A percentile compares a stretch with the other conserved stretches of the same genome.
Evolutionary conservation across 1,140 invertebrate species (phyloP).

Genomic region (Drosophila ananassae): DNA sequence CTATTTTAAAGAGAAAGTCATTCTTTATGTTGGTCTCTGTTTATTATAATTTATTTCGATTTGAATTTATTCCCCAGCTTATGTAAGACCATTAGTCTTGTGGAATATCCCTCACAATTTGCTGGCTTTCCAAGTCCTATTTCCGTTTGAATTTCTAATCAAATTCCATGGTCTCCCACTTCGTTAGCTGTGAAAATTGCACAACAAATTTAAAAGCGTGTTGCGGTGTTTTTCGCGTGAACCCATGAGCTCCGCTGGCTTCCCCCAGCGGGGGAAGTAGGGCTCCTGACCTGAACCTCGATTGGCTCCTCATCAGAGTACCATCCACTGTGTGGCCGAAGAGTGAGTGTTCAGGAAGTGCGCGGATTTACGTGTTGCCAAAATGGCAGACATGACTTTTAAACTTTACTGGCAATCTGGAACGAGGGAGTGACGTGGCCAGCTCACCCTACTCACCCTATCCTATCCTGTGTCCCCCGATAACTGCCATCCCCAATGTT

Average conservation of each 20-base stretch:
- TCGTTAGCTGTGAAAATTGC: constrained; percentile 44
- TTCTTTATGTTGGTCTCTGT: neutral
- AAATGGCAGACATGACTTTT: constrained; percentile 58
- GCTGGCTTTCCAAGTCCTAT: constrained; percentile 4
- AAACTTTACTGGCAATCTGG: constrained; percentile 51
- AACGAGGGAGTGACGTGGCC: constrained; percentile 33
- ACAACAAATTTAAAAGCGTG: constrained; percentile 42
- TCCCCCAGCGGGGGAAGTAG: too few relatives aligned
- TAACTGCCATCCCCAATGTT: constrained; percentile 19
- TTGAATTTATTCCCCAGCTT: neutral
- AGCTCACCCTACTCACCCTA: constrained; percentile 17
- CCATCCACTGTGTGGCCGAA: constrained; percentile 13
- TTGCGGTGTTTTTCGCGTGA: constrained; percentile 33
- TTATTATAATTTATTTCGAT: neutral
- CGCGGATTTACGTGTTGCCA: constrained; percentile 49
- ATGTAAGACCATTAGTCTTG: constrained; percentile 1
- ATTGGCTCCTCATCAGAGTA: constrained; percentile 26
- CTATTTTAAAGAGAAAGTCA: too few relatives aligned
- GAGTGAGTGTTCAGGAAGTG: constrained; percentile 28
- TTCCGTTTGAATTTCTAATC: constrained; percentile 30
- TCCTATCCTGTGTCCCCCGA: constrained; percentile 2
- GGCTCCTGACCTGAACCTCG: constrained; percentile 9
- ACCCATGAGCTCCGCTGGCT: neutral
- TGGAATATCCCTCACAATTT: constrained; percentile 18
- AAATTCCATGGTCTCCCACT: constrained; percentile 25